A percentile compares a stretch with the other conserved stretches of the same genome.
Evolutionary conservation across 2,797 vertebrate genomes (phyloP).

Genomic region (Brachyalestes nurse): DNA sequence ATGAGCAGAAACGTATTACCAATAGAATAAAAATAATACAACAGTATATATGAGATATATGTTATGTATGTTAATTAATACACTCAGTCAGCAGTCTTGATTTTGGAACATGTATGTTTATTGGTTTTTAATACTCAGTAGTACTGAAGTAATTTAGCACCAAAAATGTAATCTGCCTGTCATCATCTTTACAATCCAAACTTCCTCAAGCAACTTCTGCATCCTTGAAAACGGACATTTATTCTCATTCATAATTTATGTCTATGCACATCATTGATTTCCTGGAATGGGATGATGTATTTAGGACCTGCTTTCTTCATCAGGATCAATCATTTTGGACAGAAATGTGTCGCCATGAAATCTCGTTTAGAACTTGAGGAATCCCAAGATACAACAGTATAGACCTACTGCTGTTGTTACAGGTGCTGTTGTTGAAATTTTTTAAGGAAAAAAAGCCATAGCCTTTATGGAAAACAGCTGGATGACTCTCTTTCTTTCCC

Average conservation of each 20-base stretch:
- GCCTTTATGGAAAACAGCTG: conserved; percentile 51
- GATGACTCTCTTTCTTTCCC: too few species aligned
- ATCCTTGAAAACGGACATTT: neutral
- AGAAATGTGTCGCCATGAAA: neutral
- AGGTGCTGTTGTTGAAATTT: conserved; percentile 44
- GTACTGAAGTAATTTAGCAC: too few species aligned
- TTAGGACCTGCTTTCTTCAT: neutral
- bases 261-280: neutral
- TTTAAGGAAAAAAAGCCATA: conserved; percentile 11
- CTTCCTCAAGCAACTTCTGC: neutral
- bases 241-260: neutral
- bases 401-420: conserved; percentile 39
- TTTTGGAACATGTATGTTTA: too few species aligned
- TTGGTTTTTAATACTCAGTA: too few species aligned
- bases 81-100: too few species aligned
- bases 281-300: neutral
- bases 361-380: neutral
- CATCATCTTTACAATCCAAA: too few species aligned
- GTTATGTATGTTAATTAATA: too few species aligned
- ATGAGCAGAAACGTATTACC: too few species aligned
- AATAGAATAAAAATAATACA: too few species aligned
- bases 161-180: too few species aligned
- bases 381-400: conserved; percentile 8
- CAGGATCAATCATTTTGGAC: neutral
- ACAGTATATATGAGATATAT: too few species aligned